Evolutionary conservation across 1,140 invertebrate species (phyloP).

Genomic region (Carcinoscorpius rotundicauda): DNA sequence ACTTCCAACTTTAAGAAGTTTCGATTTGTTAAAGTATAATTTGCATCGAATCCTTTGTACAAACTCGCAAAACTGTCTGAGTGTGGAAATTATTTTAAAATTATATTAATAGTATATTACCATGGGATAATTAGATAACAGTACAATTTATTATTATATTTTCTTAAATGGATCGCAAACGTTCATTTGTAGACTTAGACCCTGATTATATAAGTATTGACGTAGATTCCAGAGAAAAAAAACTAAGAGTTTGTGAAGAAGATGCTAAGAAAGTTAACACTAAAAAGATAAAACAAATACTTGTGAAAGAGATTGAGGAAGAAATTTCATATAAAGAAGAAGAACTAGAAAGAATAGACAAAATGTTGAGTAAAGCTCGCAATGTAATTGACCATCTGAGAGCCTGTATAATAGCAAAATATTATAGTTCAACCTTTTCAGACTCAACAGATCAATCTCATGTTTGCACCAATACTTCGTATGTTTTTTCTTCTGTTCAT

Average conservation of each 20-base stretch:
- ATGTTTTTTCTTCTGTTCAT: slow-evolving; percentile 26
- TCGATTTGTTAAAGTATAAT: too few relatives aligned
- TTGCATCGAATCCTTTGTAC: too few relatives aligned
- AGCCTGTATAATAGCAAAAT: slow-evolving; percentile 33
- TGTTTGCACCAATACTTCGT: slow-evolving; percentile 3
- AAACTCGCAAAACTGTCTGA: too few relatives aligned
- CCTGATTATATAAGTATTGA: slow-evolving; percentile 34
- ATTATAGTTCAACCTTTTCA: slow-evolving; percentile 25
- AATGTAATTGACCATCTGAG: slow-evolving; percentile 53
- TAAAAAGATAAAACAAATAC: slow-evolving; percentile 30
- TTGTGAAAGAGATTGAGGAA: slow-evolving; percentile 40
- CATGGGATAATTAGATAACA: too few relatives aligned
- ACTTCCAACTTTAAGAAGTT: too few relatives aligned
- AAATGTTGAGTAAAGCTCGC: slow-evolving; percentile 34
- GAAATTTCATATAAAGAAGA: slow-evolving; percentile 41
- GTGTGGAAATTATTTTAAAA: too few relatives aligned
- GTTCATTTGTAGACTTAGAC: slow-evolving; percentile 29
- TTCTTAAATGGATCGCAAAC: too few relatives aligned
- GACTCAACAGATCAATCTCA: slow-evolving; percentile 23
- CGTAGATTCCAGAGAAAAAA: slow-evolving; percentile 27
- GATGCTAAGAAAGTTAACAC: slow-evolving; percentile 30
- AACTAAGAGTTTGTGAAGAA: slow-evolving; percentile 33
- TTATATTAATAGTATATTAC: too few relatives aligned
- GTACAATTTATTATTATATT: too few relatives aligned
- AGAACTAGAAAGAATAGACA: slow-evolving; percentile 42